phyloP scores from a whole-genome alignment of 64 coral and sea anemone genomes.

The Dendronephthya gigantea region DNA sequence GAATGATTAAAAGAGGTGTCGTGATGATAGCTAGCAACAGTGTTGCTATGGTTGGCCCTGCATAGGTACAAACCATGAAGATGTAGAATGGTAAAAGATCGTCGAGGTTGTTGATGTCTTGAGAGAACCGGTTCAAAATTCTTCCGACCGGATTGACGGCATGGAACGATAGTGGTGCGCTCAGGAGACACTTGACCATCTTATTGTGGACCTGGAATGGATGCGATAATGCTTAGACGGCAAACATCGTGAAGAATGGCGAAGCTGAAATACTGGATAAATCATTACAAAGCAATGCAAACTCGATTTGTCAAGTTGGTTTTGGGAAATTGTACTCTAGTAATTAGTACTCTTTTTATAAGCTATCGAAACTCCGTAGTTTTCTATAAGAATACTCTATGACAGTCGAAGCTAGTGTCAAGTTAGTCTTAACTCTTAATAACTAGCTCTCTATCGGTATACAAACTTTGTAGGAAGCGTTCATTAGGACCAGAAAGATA shows the following conservation, averaged over 20 bases:
- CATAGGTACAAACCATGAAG: not conserved
- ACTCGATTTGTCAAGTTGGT: no score
- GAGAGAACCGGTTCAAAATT: conserved; percentile 50
- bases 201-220: conserved; percentile 34
- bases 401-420: not conserved
- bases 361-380: no score
- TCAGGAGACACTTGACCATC: not conserved
- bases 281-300: no score
- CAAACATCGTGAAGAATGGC: not conserved
- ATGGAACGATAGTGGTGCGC: conserved; percentile 44
- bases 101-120: conserved; percentile 51
- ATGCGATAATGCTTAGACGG: not conserved
- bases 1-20: not conserved
- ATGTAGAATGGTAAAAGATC: conserved; percentile 32
- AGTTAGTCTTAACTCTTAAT: not conserved
- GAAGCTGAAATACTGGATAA: not conserved
- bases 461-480: not conserved
- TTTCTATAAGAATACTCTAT: no score
- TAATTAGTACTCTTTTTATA: no score
- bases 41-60: not conserved
- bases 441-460: not conserved
- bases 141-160: conserved; percentile 54
- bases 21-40: not conserved
- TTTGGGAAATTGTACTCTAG: no score
- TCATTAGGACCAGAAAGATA: not conserved